Evolutionary conservation across 2,113 vertebrate species (phyloP).

Genomic region (Corvus moneduloides): DNA sequence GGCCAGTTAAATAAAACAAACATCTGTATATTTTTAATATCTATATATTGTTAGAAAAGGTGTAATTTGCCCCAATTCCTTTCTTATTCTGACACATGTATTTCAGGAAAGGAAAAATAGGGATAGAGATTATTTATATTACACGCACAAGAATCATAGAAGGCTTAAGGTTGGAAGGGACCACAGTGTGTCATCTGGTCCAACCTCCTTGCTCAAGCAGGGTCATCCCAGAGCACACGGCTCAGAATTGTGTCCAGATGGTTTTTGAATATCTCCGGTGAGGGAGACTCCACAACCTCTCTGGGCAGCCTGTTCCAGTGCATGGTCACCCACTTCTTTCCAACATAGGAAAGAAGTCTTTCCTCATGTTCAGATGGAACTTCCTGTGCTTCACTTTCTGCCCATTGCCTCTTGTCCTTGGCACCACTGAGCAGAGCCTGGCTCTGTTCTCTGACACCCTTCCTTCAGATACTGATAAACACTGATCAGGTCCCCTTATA

Average conservation of each 20-base stretch:
- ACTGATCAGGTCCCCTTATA: background rate
- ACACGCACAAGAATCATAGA: background rate
- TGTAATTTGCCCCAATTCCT: background rate
- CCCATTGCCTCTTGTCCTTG: no score
- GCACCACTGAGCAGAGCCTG: background rate
- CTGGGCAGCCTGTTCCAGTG: background rate
- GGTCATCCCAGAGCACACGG: background rate
- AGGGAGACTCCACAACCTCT: background rate
- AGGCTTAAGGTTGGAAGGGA: background rate
- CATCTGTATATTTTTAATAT: background rate
- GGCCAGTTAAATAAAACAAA: background rate
- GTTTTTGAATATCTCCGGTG: background rate
- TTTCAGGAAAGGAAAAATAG: background rate
- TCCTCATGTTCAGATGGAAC: background rate
- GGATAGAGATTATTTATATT: background rate
- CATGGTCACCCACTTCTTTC: background rate
- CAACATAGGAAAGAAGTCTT: fast-evolving
- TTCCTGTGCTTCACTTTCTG: background rate
- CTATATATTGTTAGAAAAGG: background rate
- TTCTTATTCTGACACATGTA: background rate
- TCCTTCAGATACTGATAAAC: background rate
- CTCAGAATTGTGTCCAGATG: background rate
- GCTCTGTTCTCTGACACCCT: background rate
- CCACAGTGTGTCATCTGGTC: background rate
- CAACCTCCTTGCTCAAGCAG: background rate